Evolutionary conservation across 2,113 vertebrate genomes (phyloP).

Genomic region (Ibidorhyncha struthersii): DNA sequence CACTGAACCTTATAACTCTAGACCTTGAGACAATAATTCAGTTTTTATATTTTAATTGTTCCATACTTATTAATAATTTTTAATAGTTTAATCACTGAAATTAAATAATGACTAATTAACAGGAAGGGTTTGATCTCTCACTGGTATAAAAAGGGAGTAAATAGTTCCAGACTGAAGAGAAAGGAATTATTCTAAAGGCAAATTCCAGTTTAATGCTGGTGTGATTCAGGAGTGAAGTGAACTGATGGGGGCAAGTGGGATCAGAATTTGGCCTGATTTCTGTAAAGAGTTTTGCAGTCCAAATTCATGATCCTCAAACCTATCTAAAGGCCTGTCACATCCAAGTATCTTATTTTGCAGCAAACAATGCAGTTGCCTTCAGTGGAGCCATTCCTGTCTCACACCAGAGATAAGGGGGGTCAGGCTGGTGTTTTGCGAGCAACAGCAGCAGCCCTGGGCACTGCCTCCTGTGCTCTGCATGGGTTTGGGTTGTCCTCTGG

Average conservation of each 20-base stretch:
- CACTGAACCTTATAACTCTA: not conserved
- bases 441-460: not conserved
- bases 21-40: not conserved
- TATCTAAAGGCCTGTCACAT: not conserved
- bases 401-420: not conserved
- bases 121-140: not conserved
- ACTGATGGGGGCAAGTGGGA: not conserved
- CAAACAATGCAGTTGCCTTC: not conserved
- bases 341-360: not conserved
- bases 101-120: not conserved
- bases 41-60: not conserved
- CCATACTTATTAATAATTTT: not conserved
- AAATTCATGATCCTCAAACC: not conserved
- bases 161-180: not conserved
- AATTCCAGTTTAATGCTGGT: not conserved
- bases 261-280: not conserved
- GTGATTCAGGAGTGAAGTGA: not conserved
- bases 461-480: not conserved
- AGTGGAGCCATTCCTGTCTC: not conserved
- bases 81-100: not conserved
- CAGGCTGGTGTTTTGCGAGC: not conserved
- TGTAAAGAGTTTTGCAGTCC: not conserved
- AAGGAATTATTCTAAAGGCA: not conserved
- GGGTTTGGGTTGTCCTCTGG: rapidly evolving
- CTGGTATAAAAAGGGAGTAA: not conserved